These are phyloP conservation scores for Dasypus novemcinctus DNA, from an alignment of 2,113 vertebrate species.

Conservation along the genomic window DNA sequence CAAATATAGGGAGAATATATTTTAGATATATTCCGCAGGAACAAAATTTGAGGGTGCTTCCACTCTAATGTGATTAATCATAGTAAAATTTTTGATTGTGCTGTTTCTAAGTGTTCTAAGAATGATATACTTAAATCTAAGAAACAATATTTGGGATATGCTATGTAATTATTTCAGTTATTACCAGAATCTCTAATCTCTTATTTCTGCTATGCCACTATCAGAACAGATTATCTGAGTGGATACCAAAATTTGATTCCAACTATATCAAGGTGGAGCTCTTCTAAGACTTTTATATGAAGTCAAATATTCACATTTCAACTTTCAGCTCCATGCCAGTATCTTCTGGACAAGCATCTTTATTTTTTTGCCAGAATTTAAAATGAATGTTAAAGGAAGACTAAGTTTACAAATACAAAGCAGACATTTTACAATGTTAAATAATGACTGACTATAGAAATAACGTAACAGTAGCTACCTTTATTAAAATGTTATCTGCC, in stretches of 20 bases:
- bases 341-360: background rate
- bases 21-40: conserved; percentile 4
- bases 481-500: background rate
- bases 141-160: background rate
- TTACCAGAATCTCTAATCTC: background rate
- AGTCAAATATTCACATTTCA: conserved; percentile 36
- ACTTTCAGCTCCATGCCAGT: background rate
- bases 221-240: conserved; percentile 13
- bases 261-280: background rate
- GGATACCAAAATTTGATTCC: background rate
- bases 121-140: conserved; percentile 40
- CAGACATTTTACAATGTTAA: background rate
- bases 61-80: conserved; percentile 23
- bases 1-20: background rate
- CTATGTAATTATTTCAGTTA: conserved; percentile 4
- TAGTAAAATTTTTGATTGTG: conserved; percentile 26
- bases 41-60: conserved; percentile 41
- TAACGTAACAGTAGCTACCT: background rate
- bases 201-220: background rate
- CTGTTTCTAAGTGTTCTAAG: conserved; percentile 26
- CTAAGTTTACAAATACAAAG: background rate
- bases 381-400: conserved; percentile 35
- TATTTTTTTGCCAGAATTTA: background rate
- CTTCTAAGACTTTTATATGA: background rate
- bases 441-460: conserved; percentile 12